phyloP scores from a whole-genome alignment of 53 echinoderm and acorn worm species.

The Hippasteria phrygiana region DNA sequence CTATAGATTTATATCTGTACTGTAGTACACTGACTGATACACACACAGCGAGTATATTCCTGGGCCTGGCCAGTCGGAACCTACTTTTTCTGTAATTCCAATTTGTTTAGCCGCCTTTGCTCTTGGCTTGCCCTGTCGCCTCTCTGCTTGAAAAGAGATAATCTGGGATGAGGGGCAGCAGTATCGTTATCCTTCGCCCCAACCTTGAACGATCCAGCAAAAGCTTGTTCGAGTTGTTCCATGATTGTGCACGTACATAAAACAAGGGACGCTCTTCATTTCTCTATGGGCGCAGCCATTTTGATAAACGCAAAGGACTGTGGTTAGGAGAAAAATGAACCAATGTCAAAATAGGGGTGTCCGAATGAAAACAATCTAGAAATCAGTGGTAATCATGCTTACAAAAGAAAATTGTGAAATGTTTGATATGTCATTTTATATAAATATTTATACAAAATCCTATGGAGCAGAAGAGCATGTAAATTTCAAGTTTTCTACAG shows the following conservation, averaged over 20 bases:
- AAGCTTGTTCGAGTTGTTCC: constrained; percentile 60
- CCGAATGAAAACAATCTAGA: not conserved
- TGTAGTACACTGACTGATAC: no score
- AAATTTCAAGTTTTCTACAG: no score
- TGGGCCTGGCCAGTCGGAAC: not conserved
- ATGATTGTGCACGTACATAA: not conserved
- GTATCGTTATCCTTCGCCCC: constrained; percentile 51
- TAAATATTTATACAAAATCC: no score
- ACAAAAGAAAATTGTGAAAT: no score
- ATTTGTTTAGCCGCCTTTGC: constrained; percentile 48
- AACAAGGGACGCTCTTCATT: not conserved
- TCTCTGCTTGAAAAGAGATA: constrained; percentile 63
- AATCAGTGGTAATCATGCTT: not conserved
- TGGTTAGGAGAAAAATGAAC: not conserved
- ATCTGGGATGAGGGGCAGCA: constrained; percentile 68
- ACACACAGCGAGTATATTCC: no score
- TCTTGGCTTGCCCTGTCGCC: constrained; percentile 49
- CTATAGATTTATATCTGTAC: no score
- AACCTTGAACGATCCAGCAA: constrained; percentile 68
- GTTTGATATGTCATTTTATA: no score
- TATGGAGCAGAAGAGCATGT: no score
- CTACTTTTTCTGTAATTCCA: constrained; percentile 75
- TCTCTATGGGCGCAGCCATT: constrained; percentile 10
- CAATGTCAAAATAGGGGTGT: not conserved
- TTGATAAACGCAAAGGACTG: constrained; percentile 4